Evolutionary conservation across 2,113 vertebrate genomes (phyloP).

Genomic region (Thinocorus orbignyianus): DNA sequence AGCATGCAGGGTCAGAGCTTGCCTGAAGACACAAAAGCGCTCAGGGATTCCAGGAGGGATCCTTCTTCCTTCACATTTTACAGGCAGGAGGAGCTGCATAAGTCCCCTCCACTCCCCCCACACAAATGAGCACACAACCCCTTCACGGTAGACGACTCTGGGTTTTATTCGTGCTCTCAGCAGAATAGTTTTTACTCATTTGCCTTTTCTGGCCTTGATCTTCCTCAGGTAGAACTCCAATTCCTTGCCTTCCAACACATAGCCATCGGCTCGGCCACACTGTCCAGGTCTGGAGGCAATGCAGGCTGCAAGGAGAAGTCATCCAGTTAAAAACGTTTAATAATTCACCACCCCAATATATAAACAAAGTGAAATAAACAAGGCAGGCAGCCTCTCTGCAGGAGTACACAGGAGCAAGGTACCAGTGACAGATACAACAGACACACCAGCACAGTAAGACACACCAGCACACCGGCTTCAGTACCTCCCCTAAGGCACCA

Average conservation of each 20-base stretch:
- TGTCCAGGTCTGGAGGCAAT: slow-evolving; percentile 95
- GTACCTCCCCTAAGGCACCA: fast-evolving
- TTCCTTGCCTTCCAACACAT: slow-evolving; percentile 95
- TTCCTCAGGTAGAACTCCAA: slow-evolving; percentile 98
- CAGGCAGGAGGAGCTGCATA: background rate
- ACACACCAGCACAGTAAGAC: background rate
- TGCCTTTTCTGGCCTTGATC: slow-evolving; percentile 99
- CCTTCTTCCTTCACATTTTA: background rate
- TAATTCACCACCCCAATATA: background rate
- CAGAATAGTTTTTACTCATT: slow-evolving; percentile 79
- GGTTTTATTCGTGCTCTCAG: slow-evolving; percentile 70
- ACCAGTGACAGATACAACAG: background rate
- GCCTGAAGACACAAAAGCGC: background rate
- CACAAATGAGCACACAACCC: background rate
- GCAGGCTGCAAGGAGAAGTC: slow-evolving; percentile 81
- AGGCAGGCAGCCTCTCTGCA: background rate
- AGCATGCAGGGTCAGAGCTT: background rate
- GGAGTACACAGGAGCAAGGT: fast-evolving
- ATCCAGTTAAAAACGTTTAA: background rate
- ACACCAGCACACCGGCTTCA: too few species aligned
- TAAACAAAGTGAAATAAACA: background rate
- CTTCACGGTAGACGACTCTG: background rate
- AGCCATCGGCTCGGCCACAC: slow-evolving; percentile 96
- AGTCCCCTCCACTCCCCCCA: background rate
- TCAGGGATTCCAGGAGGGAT: background rate